These are phyloP conservation scores for Maconellicoccus hirsutus DNA, from an alignment of 1,140 invertebrate genomes.

Conservation along the genomic window DNA sequence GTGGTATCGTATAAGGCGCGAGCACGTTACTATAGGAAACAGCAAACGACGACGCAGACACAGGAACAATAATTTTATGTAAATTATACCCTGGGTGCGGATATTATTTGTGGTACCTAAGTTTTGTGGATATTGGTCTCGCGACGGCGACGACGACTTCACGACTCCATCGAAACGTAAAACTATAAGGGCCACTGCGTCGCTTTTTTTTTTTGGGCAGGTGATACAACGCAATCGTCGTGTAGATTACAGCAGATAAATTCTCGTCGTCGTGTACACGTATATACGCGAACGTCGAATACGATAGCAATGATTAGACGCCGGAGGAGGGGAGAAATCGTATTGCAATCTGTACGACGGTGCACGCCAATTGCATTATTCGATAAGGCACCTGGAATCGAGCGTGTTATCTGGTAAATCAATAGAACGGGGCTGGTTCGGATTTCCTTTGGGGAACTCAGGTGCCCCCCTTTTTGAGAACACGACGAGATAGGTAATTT, in stretches of 20 bases:
- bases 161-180: too few species aligned
- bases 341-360: neutral
- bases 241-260: constrained; percentile 9
- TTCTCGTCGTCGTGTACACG: neutral
- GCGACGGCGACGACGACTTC: neutral
- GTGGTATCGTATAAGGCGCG: too few species aligned
- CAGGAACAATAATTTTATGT: neutral
- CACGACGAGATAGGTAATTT: too few species aligned
- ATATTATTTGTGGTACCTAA: neutral
- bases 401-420: neutral
- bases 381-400: neutral
- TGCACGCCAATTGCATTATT: neutral
- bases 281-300: too few species aligned
- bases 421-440: too few species aligned
- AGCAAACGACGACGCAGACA: too few species aligned
- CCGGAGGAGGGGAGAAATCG: neutral
- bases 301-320: too few species aligned
- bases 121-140: too few species aligned
- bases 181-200: neutral
- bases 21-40: too few species aligned
- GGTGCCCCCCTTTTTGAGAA: too few species aligned
- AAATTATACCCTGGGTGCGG: neutral
- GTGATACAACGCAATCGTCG: neutral
- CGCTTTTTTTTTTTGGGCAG: neutral
- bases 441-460: too few species aligned